Percentiles rank a stretch among this genome's conserved stretches.
Conservation (phyloP, 1,140 invertebrate species). For the Apocrypta bakeri region DNA sequence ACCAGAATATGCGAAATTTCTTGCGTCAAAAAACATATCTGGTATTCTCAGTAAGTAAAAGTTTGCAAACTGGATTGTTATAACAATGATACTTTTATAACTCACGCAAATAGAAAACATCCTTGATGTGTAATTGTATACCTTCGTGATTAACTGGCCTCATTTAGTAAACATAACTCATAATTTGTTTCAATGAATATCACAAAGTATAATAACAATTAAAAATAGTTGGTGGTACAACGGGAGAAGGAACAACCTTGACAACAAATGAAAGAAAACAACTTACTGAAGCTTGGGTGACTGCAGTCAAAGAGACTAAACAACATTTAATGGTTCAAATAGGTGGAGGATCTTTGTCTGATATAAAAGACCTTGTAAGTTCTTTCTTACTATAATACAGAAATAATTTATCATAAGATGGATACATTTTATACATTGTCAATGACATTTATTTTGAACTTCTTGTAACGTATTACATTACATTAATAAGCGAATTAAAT, state of each 20-base stretch:
- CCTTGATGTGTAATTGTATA: too few species aligned
- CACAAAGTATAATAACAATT: slow-evolving; percentile 79
- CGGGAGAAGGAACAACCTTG: slow-evolving; percentile 84
- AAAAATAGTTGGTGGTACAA: slow-evolving; percentile 83
- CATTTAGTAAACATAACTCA: neutral
- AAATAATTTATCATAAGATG: slow-evolving; percentile 75
- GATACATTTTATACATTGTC: slow-evolving; percentile 64
- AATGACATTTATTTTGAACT: slow-evolving; percentile 3
- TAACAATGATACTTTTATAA: too few species aligned
- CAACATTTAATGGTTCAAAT: slow-evolving; percentile 85
- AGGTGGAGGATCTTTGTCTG: slow-evolving; percentile 82
- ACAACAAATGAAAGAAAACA: slow-evolving; percentile 81
- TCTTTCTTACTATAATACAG: neutral
- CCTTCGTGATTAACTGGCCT: too few species aligned
- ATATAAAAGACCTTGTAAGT: slow-evolving; percentile 82
- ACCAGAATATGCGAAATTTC: slow-evolving; percentile 78
- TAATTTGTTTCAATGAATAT: too few species aligned
- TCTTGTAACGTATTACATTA: too few species aligned
- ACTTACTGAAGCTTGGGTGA: slow-evolving; percentile 81
- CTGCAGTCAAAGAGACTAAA: slow-evolving; percentile 73
- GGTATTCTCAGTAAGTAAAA: slow-evolving; percentile 78
- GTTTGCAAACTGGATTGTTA: neutral
- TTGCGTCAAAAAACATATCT: slow-evolving; percentile 76
- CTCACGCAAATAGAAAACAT: too few species aligned
- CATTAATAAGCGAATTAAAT: too few species aligned